Base-by-base conservation (phyloP, 2,888 invertebrate species). In the Dyspetes luteomarginatus region DNA sequence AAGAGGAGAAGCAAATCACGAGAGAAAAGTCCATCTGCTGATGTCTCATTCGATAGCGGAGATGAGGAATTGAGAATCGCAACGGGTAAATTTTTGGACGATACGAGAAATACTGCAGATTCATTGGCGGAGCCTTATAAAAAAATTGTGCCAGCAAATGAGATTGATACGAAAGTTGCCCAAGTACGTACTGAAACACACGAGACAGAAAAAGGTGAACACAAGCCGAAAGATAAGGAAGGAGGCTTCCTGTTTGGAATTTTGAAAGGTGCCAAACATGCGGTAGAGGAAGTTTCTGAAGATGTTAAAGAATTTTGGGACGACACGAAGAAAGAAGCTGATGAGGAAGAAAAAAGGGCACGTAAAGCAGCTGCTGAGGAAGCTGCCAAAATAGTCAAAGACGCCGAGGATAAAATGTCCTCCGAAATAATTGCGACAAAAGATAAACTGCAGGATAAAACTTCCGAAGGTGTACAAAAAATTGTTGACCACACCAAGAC, bases 41-140 rank as follows among this genome's bases (percentile, higher is more conserved):
- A 85, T 4, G 60, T 78, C 12, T 82, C 85, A 3, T 74, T 85
- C 41, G 85, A 85, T 50, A 84, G 83, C 22, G 83, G 78, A 0
- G 84, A 86, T 30, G 81, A 85, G 83, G 76, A 81, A 71, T 17
- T 88, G 60, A 81, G 86, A 86, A 58, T 73, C 41, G 82, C 83
- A 9, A 91, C 91, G 0, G 75, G 85, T 0, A 86, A 87, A 75
- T 91, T 92, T 72, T 72, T 91, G 19, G 89, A 90, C 12, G 91
- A 92, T 19, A 87, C 89, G 15, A 86, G 85, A 75, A 88, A 88
- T 19, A 75, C 67, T 2, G 83, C 85, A 0, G 81, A 82, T 4
- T 26, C 71, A 58, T 43, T 67, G 60, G 86, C 48, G 9, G 86
- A 87, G 5, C 86, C 86, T 22, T 88, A 87, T 62, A 85, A 86